Base-by-base conservation (phyloP, 2,888 invertebrate species). In the Creontiades dilutus region DNA sequence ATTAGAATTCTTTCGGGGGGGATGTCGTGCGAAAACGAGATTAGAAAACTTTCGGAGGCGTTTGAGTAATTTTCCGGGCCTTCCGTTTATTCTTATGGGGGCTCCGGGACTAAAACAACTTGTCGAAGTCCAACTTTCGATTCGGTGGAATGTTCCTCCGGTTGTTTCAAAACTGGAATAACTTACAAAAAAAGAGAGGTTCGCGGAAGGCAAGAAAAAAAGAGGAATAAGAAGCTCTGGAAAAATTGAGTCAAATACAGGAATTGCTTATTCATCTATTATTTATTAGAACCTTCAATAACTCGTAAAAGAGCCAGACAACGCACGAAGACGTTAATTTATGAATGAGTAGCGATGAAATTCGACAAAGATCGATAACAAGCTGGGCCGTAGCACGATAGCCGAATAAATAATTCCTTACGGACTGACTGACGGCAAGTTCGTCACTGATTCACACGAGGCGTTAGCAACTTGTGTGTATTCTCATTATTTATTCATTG, bases 101-200 rank as follows among this genome's bases (percentile, higher is more conserved):
- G 19, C 14, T 37, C 37, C 46, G 46, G 27, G 23, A 68, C 68
- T 68, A 23, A 23, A 68, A 68, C 68, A 78, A 78, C 46, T 78
- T 78, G 46, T 78, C 78, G 78, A 78, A 78, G n/a, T 46, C 19
- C 9, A 78, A 78, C 78, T 78, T 47, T 14, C 78, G n/a, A 78
- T 47, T 47, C 37, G 16, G 78, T 37, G 78, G 78, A 47, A 78
- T 37, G 37, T 47, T 78, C 19, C 28, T 37, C 16, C 19, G 47
- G 78, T 78, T 78, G 78, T 78, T 78, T 46, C 46, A 78, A 46
- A 78, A 78, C 46, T 78, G 78, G 19, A 78, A 78, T 78, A 78
- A 78, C 78, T 46, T 14, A 47, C 46, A n/a, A n/a, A 46, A 19
- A 46, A 37, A 47, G 37, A 46, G 11, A 16, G 28, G 16, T 19